Percentiles rank a stretch among this genome's conserved stretches.
These are phyloP conservation scores for Lamprologus tigripictilis DNA, from an alignment of 2,113 vertebrate genomes.

Conservation along the genomic window DNA sequence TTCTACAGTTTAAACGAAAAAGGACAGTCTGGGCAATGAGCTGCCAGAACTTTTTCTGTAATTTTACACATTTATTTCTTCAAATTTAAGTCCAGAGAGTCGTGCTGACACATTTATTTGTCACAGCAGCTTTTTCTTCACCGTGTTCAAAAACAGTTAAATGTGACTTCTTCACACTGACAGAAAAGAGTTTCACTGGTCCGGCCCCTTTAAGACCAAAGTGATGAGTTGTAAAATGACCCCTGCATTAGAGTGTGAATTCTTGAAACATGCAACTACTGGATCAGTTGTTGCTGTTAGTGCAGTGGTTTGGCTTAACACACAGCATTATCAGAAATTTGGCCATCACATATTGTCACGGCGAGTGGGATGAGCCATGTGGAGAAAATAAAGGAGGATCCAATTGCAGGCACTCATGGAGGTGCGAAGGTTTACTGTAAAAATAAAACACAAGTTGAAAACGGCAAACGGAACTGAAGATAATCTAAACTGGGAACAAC, in stretches of 20 bases:
- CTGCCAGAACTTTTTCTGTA: not conserved
- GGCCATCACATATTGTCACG: not conserved
- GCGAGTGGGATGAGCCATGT: not conserved
- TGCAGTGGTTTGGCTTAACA: not conserved
- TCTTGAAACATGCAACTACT: not conserved
- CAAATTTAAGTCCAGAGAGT: not conserved
- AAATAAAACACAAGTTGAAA: not conserved
- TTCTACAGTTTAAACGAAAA: not conserved
- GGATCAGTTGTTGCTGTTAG: not conserved
- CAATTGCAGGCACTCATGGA: not conserved
- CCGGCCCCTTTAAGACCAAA: not conserved
- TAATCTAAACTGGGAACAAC: not conserved
- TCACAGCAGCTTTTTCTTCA: not conserved
- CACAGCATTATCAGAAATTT: not conserved
- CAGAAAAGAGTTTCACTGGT: not conserved
- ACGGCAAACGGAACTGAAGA: rapidly evolving
- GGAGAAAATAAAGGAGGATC: not conserved
- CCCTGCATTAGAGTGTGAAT: not conserved
- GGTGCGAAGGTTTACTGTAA: not conserved
- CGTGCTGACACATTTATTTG: not conserved
- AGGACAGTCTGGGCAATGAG: not conserved
- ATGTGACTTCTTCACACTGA: not conserved
- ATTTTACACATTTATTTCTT: not conserved
- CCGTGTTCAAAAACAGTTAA: not conserved
- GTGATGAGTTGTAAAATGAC: not conserved